Base-by-base conservation (phyloP, 2,113 vertebrate species). In the Taurulus bubalis region DNA sequence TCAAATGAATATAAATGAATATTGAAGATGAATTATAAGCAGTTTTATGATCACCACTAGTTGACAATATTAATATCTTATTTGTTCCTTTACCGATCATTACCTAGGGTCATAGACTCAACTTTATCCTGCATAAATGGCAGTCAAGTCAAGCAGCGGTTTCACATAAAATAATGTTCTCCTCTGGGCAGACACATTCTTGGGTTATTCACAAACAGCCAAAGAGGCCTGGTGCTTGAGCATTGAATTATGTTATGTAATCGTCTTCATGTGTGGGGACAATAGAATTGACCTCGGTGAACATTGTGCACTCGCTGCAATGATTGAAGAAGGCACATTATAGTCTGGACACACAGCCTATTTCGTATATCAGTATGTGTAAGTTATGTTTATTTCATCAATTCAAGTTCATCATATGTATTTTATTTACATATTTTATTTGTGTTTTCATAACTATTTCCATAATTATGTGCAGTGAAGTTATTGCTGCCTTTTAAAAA, bases 91-190 rank as follows among this genome's bases (percentile, higher is more conserved):
- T 73, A 55, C 36, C 34, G 16, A 56, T 70, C 30, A 45, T 79
- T 60, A 56, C 10, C 16, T 38, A 58, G n/a, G 68, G 64, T 10
- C 4, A n/a, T 62, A 53, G 42, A 60, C 64, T 74, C 24, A 73
- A 71, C 71, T 71, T 5, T 67, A 40, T 75, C 18, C 12, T 55
- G 34, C 2, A n/a, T 70, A 71, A 71, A 80, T 74, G 24, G 16
- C n/a, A 28, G 36, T 38, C 18, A 45, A 67, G 10, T 47, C n/a
- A 64, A 79, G 42, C 76, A 85, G 59, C 51, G 73, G 77, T 71
- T 78, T 58, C 49, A 63, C 60, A 40, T 28, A 12, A 4, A 42
- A 14, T 30, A 20, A 20, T 58, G 58, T 34, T 28, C 28, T 40
- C 51, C 42, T 67, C 40, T 66, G 67, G 60, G 26, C 26, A 56